These are phyloP conservation scores for Adelosebastes latens DNA, from an alignment of 2,797 vertebrate genomes.

Conservation along the genomic window DNA sequence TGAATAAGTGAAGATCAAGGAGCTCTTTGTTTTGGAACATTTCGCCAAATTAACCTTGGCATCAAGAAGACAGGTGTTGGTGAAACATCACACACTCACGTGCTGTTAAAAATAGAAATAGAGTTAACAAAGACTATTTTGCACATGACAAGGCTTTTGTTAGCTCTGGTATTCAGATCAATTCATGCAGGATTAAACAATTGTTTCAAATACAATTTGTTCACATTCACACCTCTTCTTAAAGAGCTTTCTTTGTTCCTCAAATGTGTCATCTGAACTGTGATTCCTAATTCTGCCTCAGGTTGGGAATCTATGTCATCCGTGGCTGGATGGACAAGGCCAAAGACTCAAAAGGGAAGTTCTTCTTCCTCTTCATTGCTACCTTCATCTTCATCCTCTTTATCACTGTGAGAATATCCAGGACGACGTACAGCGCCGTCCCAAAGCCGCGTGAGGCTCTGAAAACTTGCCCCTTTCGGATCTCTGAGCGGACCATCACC, in stretches of 20 bases:
- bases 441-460: accelerated
- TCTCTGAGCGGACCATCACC: slow-evolving; percentile 48
- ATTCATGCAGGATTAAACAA: neutral
- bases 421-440: accelerated
- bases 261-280: neutral
- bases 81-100: too few relatives aligned
- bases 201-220: neutral
- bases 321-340: neutral
- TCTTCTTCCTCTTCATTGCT: neutral
- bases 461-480: accelerated
- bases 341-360: neutral
- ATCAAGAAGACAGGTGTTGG: too few relatives aligned
- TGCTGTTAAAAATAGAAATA: neutral
- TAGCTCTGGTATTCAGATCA: neutral
- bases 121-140: neutral
- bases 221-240: neutral
- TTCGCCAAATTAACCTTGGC: too few relatives aligned
- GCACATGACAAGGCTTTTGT: neutral
- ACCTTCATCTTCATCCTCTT: neutral
- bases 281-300: neutral
- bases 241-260: neutral
- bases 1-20: too few relatives aligned
- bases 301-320: neutral
- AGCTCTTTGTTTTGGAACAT: too few relatives aligned
- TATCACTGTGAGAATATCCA: accelerated